Conservation (phyloP, 1,140 invertebrate species). For the Drosophila mojavensis region DNA sequence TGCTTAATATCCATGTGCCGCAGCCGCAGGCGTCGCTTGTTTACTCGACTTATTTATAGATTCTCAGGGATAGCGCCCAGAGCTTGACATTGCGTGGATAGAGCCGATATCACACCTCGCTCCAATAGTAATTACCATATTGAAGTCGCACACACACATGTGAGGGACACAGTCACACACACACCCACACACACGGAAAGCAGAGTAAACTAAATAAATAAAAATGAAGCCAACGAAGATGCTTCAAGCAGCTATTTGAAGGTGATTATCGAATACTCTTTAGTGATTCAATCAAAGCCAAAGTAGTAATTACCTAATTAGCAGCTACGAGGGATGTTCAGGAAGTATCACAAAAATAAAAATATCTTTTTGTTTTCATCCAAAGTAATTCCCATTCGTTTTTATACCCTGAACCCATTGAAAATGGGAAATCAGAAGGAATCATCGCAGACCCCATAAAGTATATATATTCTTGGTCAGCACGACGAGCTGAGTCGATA, state of each 20-base stretch:
- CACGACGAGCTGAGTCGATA: no score
- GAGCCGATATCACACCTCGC: neutral
- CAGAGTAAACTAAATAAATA: conserved; percentile 1
- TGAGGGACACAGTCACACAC: conserved; percentile 3
- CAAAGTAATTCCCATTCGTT: no score
- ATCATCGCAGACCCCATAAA: no score
- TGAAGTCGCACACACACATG: conserved; percentile 20
- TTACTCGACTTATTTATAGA: conserved; percentile 49
- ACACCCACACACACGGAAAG: conserved; percentile 1
- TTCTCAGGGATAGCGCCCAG: conserved; percentile 39
- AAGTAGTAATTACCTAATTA: no score
- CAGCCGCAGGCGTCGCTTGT: conserved; percentile 24
- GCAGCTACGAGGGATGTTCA: no score
- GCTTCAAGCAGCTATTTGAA: no score
- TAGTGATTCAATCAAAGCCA: no score
- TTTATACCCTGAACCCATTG: no score
- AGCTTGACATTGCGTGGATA: conserved; percentile 11
- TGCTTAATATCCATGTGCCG: conserved; percentile 9
- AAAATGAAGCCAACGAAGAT: neutral
- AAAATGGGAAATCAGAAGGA: no score
- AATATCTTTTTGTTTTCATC: no score
- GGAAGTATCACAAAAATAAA: no score
- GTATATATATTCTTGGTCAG: no score
- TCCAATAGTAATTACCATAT: conserved; percentile 36
- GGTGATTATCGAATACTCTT: neutral